Evolutionary conservation across 1,140 invertebrate genomes (phyloP).

Genomic region (Pomacea maculata): DNA sequence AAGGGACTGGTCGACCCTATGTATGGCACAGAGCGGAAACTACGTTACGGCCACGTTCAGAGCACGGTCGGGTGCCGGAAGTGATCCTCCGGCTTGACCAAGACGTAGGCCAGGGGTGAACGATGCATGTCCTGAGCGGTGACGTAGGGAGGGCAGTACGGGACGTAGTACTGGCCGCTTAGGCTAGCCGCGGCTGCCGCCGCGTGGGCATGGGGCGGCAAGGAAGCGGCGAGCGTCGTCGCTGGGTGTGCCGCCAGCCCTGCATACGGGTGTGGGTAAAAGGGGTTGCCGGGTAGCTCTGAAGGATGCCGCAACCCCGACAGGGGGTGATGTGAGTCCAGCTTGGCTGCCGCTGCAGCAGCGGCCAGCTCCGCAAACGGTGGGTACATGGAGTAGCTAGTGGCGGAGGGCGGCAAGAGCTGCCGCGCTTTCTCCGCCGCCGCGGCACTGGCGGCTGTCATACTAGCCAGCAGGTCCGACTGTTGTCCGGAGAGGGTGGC

Average conservation of each 20-base stretch:
- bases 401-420: conserved; percentile 28
- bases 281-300: conserved; percentile 12
- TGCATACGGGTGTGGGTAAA: conserved; percentile 36
- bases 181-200: conserved; percentile 49
- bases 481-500: conserved; percentile 22
- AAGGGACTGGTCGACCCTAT: background rate
- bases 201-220: conserved; percentile 49
- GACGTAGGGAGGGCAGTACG: conserved; percentile 48
- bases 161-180: conserved; percentile 52
- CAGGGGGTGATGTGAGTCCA: conserved; percentile 1
- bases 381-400: conserved; percentile 16
- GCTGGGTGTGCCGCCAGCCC: conserved; percentile 38
- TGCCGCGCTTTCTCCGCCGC: conserved; percentile 20
- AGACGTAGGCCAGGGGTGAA: conserved; percentile 55
- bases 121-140: conserved; percentile 50
- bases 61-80: conserved; percentile 56
- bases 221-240: conserved; percentile 55
- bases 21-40: background rate
- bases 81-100: conserved; percentile 62
- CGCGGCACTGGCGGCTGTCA: conserved; percentile 5
- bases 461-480: conserved; percentile 30
- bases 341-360: conserved; percentile 11
- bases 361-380: conserved; percentile 51
- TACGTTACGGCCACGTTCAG: conserved; percentile 27
- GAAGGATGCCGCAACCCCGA: background rate